Conservation (phyloP, 2,888 invertebrate genomes). For the Taenaris catops region DNA sequence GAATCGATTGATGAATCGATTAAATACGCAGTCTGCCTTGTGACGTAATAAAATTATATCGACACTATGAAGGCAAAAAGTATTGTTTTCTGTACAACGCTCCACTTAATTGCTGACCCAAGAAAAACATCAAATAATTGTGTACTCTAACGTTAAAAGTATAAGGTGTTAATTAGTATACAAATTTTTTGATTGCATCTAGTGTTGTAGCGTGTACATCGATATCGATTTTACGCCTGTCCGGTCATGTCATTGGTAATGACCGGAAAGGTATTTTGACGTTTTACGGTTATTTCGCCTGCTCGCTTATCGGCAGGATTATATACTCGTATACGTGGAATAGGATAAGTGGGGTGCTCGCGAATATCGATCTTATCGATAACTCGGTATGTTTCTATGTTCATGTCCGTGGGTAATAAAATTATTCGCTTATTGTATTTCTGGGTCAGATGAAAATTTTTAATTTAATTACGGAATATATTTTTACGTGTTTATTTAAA, state of each 20-base stretch:
- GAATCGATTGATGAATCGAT: slow-evolving; percentile 27
- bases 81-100: slow-evolving; percentile 20
- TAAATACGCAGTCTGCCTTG: slow-evolving; percentile 22
- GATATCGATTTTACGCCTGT: slow-evolving; percentile 29
- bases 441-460: too few species aligned
- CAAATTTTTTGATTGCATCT: neutral
- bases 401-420: slow-evolving; percentile 15
- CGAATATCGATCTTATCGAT: slow-evolving; percentile 10
- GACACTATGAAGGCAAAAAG: slow-evolving; percentile 22
- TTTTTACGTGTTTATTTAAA: too few species aligned
- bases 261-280: slow-evolving; percentile 27
- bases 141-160: neutral
- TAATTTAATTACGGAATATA: too few species aligned
- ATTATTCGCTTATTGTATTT: neutral
- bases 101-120: slow-evolving; percentile 4
- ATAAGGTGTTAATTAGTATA: slow-evolving; percentile 1
- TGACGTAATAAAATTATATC: slow-evolving; percentile 26
- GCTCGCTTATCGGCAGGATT: slow-evolving; percentile 21
- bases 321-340: slow-evolving; percentile 17
- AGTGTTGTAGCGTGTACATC: slow-evolving; percentile 8
- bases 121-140: neutral
- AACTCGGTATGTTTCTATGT: slow-evolving; percentile 13
- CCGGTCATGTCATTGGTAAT: slow-evolving; percentile 30
- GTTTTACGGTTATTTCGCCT: slow-evolving; percentile 25
- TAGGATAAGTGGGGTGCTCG: slow-evolving; percentile 14